Conservation (phyloP, 2,888 invertebrate genomes). For the Mellilla xanthometata region DNA sequence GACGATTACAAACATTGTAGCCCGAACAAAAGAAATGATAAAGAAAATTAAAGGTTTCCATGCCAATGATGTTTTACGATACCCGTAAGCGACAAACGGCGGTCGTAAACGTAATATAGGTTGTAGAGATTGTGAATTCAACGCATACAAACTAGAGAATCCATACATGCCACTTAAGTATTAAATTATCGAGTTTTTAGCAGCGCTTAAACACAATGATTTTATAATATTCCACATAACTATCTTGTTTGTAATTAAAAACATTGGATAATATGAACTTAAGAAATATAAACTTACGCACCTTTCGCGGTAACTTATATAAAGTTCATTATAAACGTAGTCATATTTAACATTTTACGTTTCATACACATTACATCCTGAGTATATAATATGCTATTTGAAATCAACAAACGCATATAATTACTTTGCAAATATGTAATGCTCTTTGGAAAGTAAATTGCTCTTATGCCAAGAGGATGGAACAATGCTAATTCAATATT, state of each 20-base stretch:
- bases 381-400: constrained; percentile 57
- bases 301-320: too few species aligned
- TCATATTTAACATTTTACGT: too few species aligned
- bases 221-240: too few species aligned
- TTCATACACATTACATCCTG: constrained; percentile 53
- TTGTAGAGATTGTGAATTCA: constrained; percentile 38
- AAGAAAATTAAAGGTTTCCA: constrained; percentile 76
- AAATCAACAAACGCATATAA: constrained; percentile 63
- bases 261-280: too few species aligned
- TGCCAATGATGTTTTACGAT: constrained; percentile 74
- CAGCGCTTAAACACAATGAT: too few species aligned
- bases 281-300: constrained; percentile 45
- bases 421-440: constrained; percentile 58
- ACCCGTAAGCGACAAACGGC: constrained; percentile 71
- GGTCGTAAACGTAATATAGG: constrained; percentile 68
- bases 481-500: constrained; percentile 54
- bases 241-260: too few species aligned
- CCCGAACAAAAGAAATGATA: constrained; percentile 69
- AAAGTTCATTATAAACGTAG: too few species aligned
- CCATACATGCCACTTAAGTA: constrained; percentile 10
- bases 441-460: constrained; percentile 37
- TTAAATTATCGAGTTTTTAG: neutral
- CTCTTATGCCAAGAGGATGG: constrained; percentile 32
- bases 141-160: constrained; percentile 27
- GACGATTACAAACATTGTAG: constrained; percentile 66